A percentile compares a stretch with the other conserved stretches of the same genome.
phyloP scores from a whole-genome alignment of 2,797 vertebrate species.

The Podarcis lilfordi region DNA sequence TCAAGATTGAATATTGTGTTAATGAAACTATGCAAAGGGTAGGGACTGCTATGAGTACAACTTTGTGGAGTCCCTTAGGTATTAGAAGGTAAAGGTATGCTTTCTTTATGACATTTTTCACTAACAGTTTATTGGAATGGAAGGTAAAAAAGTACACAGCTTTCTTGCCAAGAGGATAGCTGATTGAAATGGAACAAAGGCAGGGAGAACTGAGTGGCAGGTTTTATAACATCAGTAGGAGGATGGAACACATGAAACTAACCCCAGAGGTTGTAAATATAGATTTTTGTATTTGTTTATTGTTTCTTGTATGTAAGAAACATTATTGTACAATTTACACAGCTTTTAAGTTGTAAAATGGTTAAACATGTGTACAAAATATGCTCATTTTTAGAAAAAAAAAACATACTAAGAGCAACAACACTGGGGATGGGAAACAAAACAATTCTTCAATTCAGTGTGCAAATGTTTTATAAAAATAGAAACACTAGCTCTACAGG shows the following conservation, averaged over 20 bases:
- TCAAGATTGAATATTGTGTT: background rate
- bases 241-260: background rate
- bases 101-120: background rate
- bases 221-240: background rate
- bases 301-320: conserved; percentile 89
- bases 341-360: conserved; percentile 86
- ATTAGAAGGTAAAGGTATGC: background rate
- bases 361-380: conserved; percentile 92
- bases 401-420: conserved; percentile 79
- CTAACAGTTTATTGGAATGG: background rate
- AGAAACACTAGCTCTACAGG: conserved; percentile 93
- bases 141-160: background rate
- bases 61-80: background rate
- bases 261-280: conserved; percentile 69
- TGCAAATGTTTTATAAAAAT: conserved; percentile 99
- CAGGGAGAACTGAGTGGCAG: background rate
- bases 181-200: background rate
- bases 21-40: background rate
- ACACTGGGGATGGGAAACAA: conserved; percentile 76
- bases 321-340: conserved; percentile 87
- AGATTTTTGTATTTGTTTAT: conserved; percentile 85
- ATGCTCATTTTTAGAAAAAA: conserved; percentile 87
- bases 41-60: background rate
- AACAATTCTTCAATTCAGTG: conserved; percentile 94
- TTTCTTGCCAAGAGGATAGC: background rate